Base-by-base conservation (phyloP, 2,797 vertebrate genomes). In the Acanthiza pusilla region DNA sequence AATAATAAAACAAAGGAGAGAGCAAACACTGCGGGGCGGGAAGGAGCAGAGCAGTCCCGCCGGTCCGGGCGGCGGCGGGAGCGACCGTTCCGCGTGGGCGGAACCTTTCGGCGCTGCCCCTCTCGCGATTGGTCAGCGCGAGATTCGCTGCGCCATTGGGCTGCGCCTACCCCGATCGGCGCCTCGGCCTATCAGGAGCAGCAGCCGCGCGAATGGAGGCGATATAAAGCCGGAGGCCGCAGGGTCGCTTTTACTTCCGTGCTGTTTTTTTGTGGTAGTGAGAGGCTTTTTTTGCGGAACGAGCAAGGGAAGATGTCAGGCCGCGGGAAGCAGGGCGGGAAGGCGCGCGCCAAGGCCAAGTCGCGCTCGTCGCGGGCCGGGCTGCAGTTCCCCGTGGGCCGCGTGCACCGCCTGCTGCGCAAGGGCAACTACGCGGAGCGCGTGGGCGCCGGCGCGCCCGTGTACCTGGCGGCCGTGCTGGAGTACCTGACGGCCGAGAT, bases 401-500 rank as follows among this genome's bases (percentile, higher is more conserved):
- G 95, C 0, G 91, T 96, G 0, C 95, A 96, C 3, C 96, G 97
- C 0, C 75, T 97, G 95, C 96, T 92, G 26, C 79, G 90, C n/a
- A 92, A 92, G 23, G 82, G 76, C 51, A 98, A 98, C 84, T 98
- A 98, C 87, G 97, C 98, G 15, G 98, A 98, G 93, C 90, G 97
- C 53, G 97, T 97, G 58, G 97, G 97, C 38, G 97, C 97, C 32
- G 97, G 97, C 9, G 97, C 97, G 1, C 98, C 97, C 0, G 97
- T 98, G 4, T 98, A 98, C 73, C 83, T 98, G 94, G 98, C 97
- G 13, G 97, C 98, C 0, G 98, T 98, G 53, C 96, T 98, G 6
- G 98, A 98, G 95, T 98, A 98, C 43, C 95, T 98, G 32, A 96
- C 97, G 19, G 98, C 98, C 0, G 98, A 98, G 53, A 98, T 98